Evolutionary conservation across 1,140 invertebrate species (phyloP), one percentile per base, ranked within the genome.

Genomic region (Papilio polytes): DNA sequence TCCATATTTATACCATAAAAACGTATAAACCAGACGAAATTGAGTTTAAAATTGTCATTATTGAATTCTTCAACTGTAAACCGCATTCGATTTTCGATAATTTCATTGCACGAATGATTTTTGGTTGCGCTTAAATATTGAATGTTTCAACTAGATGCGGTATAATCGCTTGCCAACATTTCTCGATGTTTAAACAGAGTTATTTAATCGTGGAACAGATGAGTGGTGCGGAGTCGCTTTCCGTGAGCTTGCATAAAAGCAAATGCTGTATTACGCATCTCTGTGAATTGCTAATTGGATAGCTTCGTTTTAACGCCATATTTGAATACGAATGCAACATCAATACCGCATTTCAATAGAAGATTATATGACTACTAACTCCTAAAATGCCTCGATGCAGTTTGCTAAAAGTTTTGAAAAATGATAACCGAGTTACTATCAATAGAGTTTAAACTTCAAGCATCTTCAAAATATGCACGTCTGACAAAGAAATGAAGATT

Each of bases 221-320:
- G 63, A 70, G 22, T 36, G 63, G 12, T 15, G 63, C 22, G 26
- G 63, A 70, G 63, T 70, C 26, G 63, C 63, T 70, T 70, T 70
- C 63, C 63, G 63, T 70, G 63, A 70, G 63, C 63, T 70, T 70
- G 63, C 63, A 70, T 70, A 70, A 70, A 70, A 31, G 63, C 63
- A 31, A 70, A 31, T 70, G 22, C 63, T 36, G 22, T 70, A 70
- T 70, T 70, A 70, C 63, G 63, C 59, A 63, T 70, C 26, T 26
- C 63, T 70, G 13, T 70, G 26, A 36, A 63, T 22, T 63, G 26
- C 63, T 70, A 70, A 70, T 70, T 70, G 26, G 63, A 70, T 70
- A 31, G 63, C 26, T 70, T 70, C 63, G 63, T 36, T 70, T 70
- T 31, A 12, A 70, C 63, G 26, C 13, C 63, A 31, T 31, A 31